Base-by-base conservation (phyloP, 2,888 invertebrate genomes). In the Hyles lineata region DNA sequence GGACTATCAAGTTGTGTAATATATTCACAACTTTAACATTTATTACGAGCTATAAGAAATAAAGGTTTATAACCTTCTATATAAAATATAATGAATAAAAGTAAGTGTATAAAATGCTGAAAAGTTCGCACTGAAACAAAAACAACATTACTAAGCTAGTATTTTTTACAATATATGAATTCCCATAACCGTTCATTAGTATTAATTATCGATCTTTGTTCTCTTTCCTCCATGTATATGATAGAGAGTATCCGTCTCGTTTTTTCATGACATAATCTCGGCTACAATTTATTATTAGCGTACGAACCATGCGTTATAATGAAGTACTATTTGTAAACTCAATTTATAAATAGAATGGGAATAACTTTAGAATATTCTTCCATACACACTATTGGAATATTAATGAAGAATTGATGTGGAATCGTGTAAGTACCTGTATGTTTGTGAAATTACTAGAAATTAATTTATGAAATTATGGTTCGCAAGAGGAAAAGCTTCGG, bases 241-340 rank as follows among this genome's bases (percentile, higher is more conserved):
- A n/a, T n/a, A 21, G 2, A 15, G 23, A 50, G 15, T 23, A 17
- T 6, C 50, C 43, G 17, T 67, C 67, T 67, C 67, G 7, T 17
- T 67, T 43, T 11, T 23, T 6, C 21, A 50, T 67, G 67, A 67
- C 67, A 67, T 67, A 67, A 67, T 67, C 23, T 23, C 35, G 63
- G 19, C 43, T 17, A 50, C 67, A 67, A 50, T 67, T 67, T 67
- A 67, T 67, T 67, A 67, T 50, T 67, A 67, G 67, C 67, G 17
- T 67, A 67, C 67, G 7, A 8, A 67, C 23, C 67, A 25, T 23
- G 50, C 50, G 50, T 23, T 63, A 63, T 43, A 35, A 50, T 43
- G 67, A 50, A 50, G 23, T 11, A 17, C 1, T 67, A 23, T 50
- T 67, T 67, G 67, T 50, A 50, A 50, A 50, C 67, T 21, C 23